A percentile compares a stretch with the other conserved stretches of the same genome.
Evolutionary conservation across 2,888 invertebrate species (phyloP).

Genomic region (Cosmopolites sordidus): DNA sequence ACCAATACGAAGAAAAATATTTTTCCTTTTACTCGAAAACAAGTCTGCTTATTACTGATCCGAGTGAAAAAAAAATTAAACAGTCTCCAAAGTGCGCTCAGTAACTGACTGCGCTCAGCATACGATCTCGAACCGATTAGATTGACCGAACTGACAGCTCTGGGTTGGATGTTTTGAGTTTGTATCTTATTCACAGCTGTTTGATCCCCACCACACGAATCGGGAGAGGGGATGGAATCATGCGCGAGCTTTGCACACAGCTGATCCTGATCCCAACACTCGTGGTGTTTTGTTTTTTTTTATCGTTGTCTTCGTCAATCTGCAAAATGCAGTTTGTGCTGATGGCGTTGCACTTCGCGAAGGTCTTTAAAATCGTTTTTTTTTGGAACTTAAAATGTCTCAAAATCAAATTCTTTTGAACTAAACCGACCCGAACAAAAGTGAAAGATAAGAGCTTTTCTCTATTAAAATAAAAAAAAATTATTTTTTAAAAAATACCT

Average conservation of each 20-base stretch:
- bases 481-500: too few species aligned
- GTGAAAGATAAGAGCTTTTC: too few species aligned
- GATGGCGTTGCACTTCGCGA: neutral
- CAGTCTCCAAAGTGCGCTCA: constrained; percentile 37
- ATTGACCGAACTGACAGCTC: constrained; percentile 57
- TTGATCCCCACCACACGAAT: constrained; percentile 36
- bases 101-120: constrained; percentile 45
- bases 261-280: constrained; percentile 38
- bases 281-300: constrained; percentile 14
- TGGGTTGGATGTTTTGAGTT: constrained; percentile 50
- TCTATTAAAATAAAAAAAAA: too few species aligned
- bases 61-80: too few species aligned
- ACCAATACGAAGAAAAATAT: too few species aligned
- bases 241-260: constrained; percentile 40
- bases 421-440: too few species aligned
- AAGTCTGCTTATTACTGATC: constrained; percentile 2
- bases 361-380: too few species aligned
- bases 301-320: neutral
- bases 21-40: too few species aligned
- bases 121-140: constrained; percentile 25
- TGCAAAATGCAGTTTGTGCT: neutral
- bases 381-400: too few species aligned
- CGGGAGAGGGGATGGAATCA: constrained; percentile 34
- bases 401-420: too few species aligned
- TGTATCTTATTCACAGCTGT: constrained; percentile 49